phyloP scores from a whole-genome alignment of 2,888 invertebrate genomes.

The Byasa hedistus region DNA sequence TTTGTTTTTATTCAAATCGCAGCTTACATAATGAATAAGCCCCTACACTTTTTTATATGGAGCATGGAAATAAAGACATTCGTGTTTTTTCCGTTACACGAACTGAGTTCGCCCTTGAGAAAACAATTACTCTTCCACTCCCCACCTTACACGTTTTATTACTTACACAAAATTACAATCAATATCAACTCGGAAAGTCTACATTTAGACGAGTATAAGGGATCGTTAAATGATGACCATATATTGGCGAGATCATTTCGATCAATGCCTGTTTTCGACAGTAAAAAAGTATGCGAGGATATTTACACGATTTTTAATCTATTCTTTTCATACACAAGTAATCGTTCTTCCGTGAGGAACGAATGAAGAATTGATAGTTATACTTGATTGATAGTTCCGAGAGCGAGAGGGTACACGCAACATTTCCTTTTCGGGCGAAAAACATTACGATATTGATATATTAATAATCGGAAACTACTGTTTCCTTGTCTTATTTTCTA shows the following conservation, averaged over 20 bases:
- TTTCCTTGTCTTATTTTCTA: no score
- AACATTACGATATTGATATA: neutral
- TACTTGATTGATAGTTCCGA: neutral
- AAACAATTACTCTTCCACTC: conserved; percentile 7
- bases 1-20: conserved; percentile 31
- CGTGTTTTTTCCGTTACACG: conserved; percentile 13
- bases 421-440: conserved; percentile 7
- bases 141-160: conserved; percentile 19
- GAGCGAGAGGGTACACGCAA: conserved; percentile 3
- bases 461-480: neutral
- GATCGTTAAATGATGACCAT: no score
- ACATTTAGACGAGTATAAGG: no score
- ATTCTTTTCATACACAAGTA: no score
- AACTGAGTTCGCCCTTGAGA: conserved; percentile 13
- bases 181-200: neutral
- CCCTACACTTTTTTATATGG: conserved; percentile 9
- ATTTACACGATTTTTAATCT: no score
- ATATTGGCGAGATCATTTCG: no score
- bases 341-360: neutral
- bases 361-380: neutral
- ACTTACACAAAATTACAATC: conserved; percentile 1
- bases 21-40: conserved; percentile 30
- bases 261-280: no score
- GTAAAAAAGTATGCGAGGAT: no score
- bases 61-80: conserved; percentile 17